Evolutionary conservation across 23 tunicate genomes (phyloP).

Genomic region (Diplosoma virens): DNA sequence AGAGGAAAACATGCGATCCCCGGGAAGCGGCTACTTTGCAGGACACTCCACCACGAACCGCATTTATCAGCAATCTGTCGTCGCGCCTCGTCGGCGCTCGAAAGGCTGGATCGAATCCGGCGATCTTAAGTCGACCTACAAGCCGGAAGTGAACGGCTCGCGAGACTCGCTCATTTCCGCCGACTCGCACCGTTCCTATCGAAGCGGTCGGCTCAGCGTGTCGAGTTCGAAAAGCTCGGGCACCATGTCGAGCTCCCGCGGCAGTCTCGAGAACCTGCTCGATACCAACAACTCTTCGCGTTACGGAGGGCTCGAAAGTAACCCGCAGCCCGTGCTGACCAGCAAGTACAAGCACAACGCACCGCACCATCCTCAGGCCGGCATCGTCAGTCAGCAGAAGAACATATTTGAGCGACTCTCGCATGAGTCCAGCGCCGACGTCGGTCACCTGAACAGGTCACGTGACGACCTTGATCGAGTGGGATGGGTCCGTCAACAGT

Average conservation of each 20-base stretch:
- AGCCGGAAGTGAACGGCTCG: constrained; percentile 58
- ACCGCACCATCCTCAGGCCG: constrained; percentile 34
- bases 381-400: constrained; percentile 50
- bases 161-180: constrained; percentile 61
- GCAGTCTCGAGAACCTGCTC: constrained; percentile 60
- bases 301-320: not conserved
- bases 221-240: constrained; percentile 66
- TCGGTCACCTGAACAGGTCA: constrained; percentile 12
- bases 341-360: constrained; percentile 6
- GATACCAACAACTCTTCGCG: not conserved
- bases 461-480: constrained; percentile 14
- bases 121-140: constrained; percentile 61
- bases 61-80: constrained; percentile 19
- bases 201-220: constrained; percentile 47
- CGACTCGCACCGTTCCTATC: constrained; percentile 46
- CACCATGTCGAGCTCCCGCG: constrained; percentile 58
- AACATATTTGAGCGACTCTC: constrained; percentile 53
- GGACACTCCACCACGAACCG: not conserved
- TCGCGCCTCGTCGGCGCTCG: constrained; percentile 37
- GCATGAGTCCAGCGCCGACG: constrained; percentile 1
- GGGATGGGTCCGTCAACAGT: not conserved
- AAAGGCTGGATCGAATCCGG: constrained; percentile 86
- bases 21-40: constrained; percentile 38
- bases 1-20: constrained; percentile 56
- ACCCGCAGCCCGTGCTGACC: constrained; percentile 8